Conservation (phyloP, 2,888 invertebrate species). For the Miltochrista miniata region DNA sequence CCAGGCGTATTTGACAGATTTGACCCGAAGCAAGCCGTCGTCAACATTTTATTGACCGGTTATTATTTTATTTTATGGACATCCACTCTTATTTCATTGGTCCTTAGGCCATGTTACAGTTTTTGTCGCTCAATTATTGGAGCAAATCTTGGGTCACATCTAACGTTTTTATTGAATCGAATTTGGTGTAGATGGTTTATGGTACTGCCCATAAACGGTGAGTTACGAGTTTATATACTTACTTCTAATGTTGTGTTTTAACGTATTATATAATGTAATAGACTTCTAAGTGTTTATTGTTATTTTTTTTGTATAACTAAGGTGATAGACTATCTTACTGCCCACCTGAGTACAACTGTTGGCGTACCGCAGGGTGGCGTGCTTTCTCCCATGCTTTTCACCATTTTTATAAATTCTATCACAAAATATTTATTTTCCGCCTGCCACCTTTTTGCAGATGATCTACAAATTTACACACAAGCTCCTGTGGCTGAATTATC, state of each 20-base stretch:
- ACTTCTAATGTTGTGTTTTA: conserved; percentile 14
- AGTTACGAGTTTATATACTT: conserved; percentile 48
- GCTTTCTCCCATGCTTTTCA: too few relatives aligned
- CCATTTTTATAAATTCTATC: too few relatives aligned
- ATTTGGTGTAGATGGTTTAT: conserved; percentile 60
- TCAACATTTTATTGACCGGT: conserved; percentile 78
- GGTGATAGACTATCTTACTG: too few relatives aligned
- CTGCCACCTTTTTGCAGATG: too few relatives aligned
- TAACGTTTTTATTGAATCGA: conserved; percentile 71
- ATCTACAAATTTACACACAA: too few relatives aligned
- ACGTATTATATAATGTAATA: not conserved
- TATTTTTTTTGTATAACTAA: too few relatives aligned
- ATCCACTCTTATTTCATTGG: conserved; percentile 80
- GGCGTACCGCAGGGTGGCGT: too few relatives aligned
- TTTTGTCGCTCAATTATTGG: conserved; percentile 76
- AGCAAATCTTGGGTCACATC: conserved; percentile 66
- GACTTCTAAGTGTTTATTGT: too few relatives aligned
- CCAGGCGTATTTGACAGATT: conserved; percentile 77
- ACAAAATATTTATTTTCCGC: too few relatives aligned
- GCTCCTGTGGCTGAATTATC: too few relatives aligned
- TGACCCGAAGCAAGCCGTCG: conserved; percentile 54
- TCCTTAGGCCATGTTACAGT: conserved; percentile 70
- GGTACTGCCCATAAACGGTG: conserved; percentile 58
- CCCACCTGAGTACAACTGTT: too few relatives aligned
- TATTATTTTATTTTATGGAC: conserved; percentile 83